Evolutionary conservation across 1,140 invertebrate genomes (phyloP).

Genomic region (Cataglyphis hispanica): DNA sequence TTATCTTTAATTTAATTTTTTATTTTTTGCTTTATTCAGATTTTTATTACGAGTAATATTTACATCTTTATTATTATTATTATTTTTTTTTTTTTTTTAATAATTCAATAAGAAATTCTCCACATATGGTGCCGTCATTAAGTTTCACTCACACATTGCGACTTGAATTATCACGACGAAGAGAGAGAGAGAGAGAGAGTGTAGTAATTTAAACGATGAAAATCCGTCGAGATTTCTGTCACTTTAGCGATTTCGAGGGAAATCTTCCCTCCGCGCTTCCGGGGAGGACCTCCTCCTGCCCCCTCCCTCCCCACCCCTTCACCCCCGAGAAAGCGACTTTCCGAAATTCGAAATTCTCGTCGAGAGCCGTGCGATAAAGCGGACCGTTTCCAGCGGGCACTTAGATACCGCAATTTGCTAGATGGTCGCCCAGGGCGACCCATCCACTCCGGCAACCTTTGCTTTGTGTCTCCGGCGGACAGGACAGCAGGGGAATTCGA

Average conservation of each 20-base stretch:
- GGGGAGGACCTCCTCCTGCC: not conserved
- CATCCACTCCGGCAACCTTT: slow-evolving; percentile 77
- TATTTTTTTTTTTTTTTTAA: too few species aligned
- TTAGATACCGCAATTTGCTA: slow-evolving; percentile 79
- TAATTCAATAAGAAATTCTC: too few species aligned
- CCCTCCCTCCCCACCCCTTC: too few species aligned
- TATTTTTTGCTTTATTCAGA: too few species aligned
- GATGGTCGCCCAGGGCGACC: slow-evolving; percentile 78
- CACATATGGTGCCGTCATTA: not conserved
- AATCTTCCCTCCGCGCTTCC: slow-evolving; percentile 9
- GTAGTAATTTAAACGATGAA: slow-evolving; percentile 32
- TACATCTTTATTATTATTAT: not conserved
- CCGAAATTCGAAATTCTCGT: slow-evolving; percentile 75
- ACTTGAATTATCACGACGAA: slow-evolving; percentile 47
- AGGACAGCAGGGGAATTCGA: slow-evolving; percentile 82
- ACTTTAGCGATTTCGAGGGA: slow-evolving; percentile 52
- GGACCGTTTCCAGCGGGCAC: slow-evolving; percentile 74
- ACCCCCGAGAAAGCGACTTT: slow-evolving; percentile 73
- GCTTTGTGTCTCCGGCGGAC: slow-evolving; percentile 81
- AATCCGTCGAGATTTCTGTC: slow-evolving; percentile 52
- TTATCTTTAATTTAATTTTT: too few species aligned
- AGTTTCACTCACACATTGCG: slow-evolving; percentile 2
- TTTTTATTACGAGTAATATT: not conserved
- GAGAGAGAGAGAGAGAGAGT: too few species aligned
- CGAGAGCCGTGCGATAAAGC: slow-evolving; percentile 74